A percentile compares a stretch with the other conserved stretches of the same genome.
These are phyloP conservation scores for Saguinus imperator DNA, from an alignment of 2,113 vertebrate species.

Conservation along the genomic window DNA sequence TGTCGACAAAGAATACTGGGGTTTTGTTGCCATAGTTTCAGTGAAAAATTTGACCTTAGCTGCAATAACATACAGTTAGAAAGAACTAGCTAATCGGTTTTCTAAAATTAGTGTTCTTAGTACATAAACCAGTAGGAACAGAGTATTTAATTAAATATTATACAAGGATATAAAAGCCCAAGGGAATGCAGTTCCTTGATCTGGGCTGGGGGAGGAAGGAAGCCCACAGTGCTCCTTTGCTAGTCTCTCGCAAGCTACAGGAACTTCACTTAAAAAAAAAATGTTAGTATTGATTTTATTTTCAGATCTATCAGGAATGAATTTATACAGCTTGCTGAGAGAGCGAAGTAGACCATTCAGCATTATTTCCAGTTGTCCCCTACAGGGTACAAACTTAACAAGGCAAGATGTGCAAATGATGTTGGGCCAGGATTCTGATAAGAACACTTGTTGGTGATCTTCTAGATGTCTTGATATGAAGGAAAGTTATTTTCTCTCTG, in stretches of 20 bases:
- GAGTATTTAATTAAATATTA: conserved; percentile 86
- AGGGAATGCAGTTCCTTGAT: conserved; percentile 78
- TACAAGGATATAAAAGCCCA: conserved; percentile 79
- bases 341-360: not conserved
- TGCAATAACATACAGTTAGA: conserved; percentile 85
- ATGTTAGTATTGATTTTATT: conserved; percentile 2
- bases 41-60: conserved; percentile 87
- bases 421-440: not conserved
- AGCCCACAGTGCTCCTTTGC: not conserved
- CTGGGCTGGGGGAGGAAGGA: conserved; percentile 59
- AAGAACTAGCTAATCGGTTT: conserved; percentile 87
- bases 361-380: not conserved
- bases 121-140: conserved; percentile 83
- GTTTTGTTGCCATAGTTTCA: conserved; percentile 88
- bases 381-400: not conserved
- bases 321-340: not conserved
- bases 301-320: not conserved
- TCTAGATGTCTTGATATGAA: too few species aligned
- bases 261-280: not conserved
- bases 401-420: not conserved
- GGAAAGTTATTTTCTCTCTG: not conserved
- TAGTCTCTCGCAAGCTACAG: conserved; percentile 5
- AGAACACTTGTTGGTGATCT: not conserved
- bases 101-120: conserved; percentile 88
- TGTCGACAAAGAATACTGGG: conserved; percentile 79